Percentiles rank a stretch among this genome's conserved stretches.
Evolutionary conservation across 2,888 invertebrate species (phyloP).

Genomic region (Microdon myrmicae): DNA sequence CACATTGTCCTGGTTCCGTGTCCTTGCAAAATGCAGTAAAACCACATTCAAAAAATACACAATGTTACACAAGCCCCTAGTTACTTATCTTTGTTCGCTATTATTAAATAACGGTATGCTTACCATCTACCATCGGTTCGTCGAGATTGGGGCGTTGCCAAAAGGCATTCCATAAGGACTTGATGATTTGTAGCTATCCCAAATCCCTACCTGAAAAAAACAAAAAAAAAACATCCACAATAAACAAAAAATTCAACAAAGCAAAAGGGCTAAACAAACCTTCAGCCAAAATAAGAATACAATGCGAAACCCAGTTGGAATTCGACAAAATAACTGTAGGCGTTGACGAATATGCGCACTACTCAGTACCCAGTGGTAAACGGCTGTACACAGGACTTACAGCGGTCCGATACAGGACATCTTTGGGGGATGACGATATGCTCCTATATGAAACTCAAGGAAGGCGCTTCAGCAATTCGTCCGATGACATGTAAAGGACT

Average conservation of each 20-base stretch:
- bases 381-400: constrained; percentile 27
- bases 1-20: too few relatives aligned
- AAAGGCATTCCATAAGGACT: constrained; percentile 45
- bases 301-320: constrained; percentile 57
- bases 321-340: constrained; percentile 57
- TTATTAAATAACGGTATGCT: constrained; percentile 42
- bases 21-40: too few relatives aligned
- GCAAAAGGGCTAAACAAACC: too few relatives aligned
- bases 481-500: constrained; percentile 52
- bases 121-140: constrained; percentile 14
- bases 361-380: constrained; percentile 26
- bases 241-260: background rate
- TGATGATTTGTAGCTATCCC: constrained; percentile 39
- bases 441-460: constrained; percentile 27
- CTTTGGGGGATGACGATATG: constrained; percentile 56
- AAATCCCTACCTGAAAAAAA: constrained; percentile 21
- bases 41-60: constrained; percentile 24
- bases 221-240: constrained; percentile 6
- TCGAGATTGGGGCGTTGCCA: constrained; percentile 42
- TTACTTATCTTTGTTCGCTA: constrained; percentile 32
- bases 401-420: constrained; percentile 34
- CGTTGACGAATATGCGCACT: constrained; percentile 64
- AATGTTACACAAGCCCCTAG: constrained; percentile 31
- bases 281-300: constrained; percentile 53
- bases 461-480: constrained; percentile 39